Conservation (phyloP, 2,113 vertebrate species). For the Cynopterus brachyotis region DNA sequence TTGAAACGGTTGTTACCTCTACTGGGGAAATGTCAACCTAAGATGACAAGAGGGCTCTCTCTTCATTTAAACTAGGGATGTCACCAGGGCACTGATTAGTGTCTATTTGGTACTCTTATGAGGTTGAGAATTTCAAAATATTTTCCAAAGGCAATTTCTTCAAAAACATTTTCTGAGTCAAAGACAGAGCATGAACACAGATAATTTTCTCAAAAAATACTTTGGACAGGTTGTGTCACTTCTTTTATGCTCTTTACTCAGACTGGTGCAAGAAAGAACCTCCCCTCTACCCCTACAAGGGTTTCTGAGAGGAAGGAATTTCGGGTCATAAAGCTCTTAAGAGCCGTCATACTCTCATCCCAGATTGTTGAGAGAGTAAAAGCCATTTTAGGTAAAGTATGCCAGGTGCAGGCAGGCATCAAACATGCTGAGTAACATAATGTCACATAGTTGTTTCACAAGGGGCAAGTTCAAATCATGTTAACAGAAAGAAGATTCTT, state of each 20-base stretch:
- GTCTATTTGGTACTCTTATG: neutral
- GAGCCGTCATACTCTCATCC: neutral
- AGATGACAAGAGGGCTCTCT: neutral
- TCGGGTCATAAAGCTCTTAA: neutral
- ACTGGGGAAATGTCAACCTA: too few species aligned
- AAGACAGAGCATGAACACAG: neutral
- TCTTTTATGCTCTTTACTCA: neutral
- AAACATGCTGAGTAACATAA: neutral
- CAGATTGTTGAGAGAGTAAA: neutral
- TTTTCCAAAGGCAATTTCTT: neutral
- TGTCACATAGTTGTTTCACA: neutral
- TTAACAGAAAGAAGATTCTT: neutral
- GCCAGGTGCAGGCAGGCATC: too few species aligned
- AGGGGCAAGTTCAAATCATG: neutral
- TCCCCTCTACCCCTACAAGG: neutral
- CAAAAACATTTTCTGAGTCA: neutral
- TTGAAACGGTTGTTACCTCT: neutral
- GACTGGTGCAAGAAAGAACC: neutral
- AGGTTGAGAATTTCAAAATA: neutral
- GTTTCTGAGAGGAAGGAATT: neutral
- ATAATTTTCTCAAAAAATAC: neutral
- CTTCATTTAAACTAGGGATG: neutral
- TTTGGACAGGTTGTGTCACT: neutral
- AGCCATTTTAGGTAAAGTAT: neutral
- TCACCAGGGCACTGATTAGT: neutral